These are phyloP conservation scores for Nephrotoma guestfalica DNA, from an alignment of 2,888 invertebrate species.

Conservation along the genomic window DNA sequence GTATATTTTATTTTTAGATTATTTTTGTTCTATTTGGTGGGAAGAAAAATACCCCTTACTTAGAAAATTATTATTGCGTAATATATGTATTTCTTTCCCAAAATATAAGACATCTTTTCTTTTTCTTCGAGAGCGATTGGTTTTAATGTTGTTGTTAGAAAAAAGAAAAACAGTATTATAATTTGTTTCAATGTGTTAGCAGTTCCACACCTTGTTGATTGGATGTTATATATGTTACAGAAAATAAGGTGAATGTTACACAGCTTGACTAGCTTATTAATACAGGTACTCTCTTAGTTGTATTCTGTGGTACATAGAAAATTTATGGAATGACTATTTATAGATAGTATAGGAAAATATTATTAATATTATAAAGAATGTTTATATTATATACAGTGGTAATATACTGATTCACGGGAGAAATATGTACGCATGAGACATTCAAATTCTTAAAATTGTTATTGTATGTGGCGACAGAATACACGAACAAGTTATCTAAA, in stretches of 20 bases:
- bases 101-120: not conserved
- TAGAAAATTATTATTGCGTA: not conserved
- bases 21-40: not conserved
- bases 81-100: not conserved
- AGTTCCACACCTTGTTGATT: not conserved
- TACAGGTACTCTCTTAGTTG: not conserved
- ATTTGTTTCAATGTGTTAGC: not conserved
- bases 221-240: not conserved
- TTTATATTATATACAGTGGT: not conserved
- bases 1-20: not conserved
- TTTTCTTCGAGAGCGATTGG: not conserved
- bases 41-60: not conserved
- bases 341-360: not conserved
- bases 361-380: not conserved
- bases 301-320: not conserved
- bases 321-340: not conserved
- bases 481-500: not conserved
- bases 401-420: not conserved
- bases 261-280: not conserved
- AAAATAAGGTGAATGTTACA: not conserved
- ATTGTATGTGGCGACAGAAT: not conserved
- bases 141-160: not conserved
- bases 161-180: not conserved
- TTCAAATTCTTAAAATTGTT: not conserved
- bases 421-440: not conserved